Percentiles rank a stretch among this genome's conserved stretches.
Evolutionary conservation across 2,113 vertebrate genomes (phyloP).

Genomic region (Anoura caudifer): DNA sequence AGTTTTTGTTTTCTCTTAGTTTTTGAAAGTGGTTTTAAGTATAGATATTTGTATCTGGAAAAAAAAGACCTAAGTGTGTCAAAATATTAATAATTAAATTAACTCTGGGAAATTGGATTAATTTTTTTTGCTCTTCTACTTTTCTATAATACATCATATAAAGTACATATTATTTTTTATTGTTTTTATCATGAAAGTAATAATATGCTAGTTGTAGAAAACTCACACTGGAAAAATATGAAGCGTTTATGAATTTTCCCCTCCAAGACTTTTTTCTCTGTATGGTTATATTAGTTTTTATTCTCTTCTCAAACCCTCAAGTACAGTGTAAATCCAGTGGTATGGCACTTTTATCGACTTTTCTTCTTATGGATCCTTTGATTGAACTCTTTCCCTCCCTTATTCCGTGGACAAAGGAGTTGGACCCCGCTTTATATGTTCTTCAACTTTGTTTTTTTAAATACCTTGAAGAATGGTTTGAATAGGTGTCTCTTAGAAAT

Average conservation of each 20-base stretch:
- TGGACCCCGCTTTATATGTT: background rate
- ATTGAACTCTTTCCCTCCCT: background rate
- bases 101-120: background rate
- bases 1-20: background rate
- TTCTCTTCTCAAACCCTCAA: background rate
- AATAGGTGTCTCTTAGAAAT: background rate
- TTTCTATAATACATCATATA: background rate
- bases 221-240: background rate
- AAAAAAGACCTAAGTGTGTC: background rate
- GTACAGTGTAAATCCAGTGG: background rate
- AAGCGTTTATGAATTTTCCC: background rate
- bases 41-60: background rate
- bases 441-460: background rate
- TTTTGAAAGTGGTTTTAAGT: slow-evolving; percentile 2
- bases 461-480: background rate
- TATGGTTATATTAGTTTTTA: background rate
- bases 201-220: background rate
- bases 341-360: background rate
- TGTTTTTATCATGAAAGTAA: background rate
- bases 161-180: background rate
- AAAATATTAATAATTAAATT: slow-evolving; percentile 14
- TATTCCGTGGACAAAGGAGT: background rate
- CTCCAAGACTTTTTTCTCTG: background rate
- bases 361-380: background rate
- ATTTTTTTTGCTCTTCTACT: background rate